These are phyloP conservation scores for Pinctada fucata DNA, from an alignment of 2,888 invertebrate species.

Conservation along the genomic window DNA sequence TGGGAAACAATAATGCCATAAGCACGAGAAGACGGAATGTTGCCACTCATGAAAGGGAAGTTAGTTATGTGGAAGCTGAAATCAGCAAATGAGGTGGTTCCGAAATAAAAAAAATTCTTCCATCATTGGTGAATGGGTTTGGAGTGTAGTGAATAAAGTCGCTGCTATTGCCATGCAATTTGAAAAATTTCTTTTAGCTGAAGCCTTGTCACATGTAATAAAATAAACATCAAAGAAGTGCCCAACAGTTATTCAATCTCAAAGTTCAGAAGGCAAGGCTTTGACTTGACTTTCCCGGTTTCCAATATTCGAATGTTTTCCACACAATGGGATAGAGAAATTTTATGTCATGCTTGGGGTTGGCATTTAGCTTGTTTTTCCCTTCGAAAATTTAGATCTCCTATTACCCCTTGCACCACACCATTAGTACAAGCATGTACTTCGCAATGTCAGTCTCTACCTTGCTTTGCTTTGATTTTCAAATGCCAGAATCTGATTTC, in stretches of 20 bases:
- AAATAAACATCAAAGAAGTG: slow-evolving; percentile 17
- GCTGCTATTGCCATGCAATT: slow-evolving; percentile 23
- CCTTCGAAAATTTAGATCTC: slow-evolving; percentile 39
- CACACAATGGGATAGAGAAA: slow-evolving; percentile 47
- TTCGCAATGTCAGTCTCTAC: not conserved
- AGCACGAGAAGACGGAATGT: no score
- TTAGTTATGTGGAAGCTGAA: no score
- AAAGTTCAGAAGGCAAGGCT: not conserved
- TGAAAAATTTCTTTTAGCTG: slow-evolving; percentile 45
- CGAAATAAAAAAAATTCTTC: slow-evolving; percentile 10
- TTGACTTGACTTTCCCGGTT: slow-evolving; percentile 21
- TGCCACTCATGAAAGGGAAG: no score
- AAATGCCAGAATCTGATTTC: not conserved
- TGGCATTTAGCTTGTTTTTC: slow-evolving; percentile 27
- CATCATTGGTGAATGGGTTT: slow-evolving; percentile 23
- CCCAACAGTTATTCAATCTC: no score
- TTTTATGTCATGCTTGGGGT: not conserved
- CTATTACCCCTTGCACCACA: slow-evolving; percentile 24
- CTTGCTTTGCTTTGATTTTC: not conserved
- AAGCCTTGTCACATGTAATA: slow-evolving; percentile 48
- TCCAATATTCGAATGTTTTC: slow-evolving; percentile 39
- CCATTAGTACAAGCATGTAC: slow-evolving; percentile 32
- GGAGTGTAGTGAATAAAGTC: slow-evolving; percentile 14
- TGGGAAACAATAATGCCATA: no score
- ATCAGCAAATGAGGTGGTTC: no score